Base-by-base conservation (phyloP, 2,888 invertebrate species). In the Leptinotarsa juncta region DNA sequence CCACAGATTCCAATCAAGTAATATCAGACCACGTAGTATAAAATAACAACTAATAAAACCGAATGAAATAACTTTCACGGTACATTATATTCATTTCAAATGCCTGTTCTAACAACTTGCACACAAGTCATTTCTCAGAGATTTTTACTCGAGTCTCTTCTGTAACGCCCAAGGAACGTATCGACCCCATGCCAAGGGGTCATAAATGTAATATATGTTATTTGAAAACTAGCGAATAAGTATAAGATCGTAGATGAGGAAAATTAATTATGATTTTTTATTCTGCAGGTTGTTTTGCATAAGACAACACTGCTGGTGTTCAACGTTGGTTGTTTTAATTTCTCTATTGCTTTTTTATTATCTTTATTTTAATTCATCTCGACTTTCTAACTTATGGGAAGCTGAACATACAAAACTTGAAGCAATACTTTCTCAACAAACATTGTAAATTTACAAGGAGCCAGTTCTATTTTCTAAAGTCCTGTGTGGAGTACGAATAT, bases 131-230 rank as follows among this genome's bases (percentile, higher is more conserved):
- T 75, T 73, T 72, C 75, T 72, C 72, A 72, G 20, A 20, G 57
- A 66, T 73, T 75, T 72, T 73, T 75, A 51, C 67, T 32, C 67
- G 51, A n/a, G 32, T 26, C 57, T 57, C 57, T 74, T 70, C 66
- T 50, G 75, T 72, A 75, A 72, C 75, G 75, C 75, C 75, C 75
- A 75, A 60, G 74, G 74, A 62, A 71, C 67, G 49, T 60, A 67
- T 66, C 69, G 75, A 75, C 75, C 75, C 75, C 75, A 75, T 75
- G 75, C 72, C 75, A 72, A 66, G 75, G 75, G 75, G 75, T 75
- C 75, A 75, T 69, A 75, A 73, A 67, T 70, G 75, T 73, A 72
- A 75, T 72, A 75, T 65, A 71, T 75, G 72, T 72, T 72, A 69
- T 69, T 69, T 49, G 69, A 69, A 69, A 69, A 57, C 69, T 57